phyloP scores from a whole-genome alignment of 2,888 invertebrate genomes.

The Diadegma fenestrale region DNA sequence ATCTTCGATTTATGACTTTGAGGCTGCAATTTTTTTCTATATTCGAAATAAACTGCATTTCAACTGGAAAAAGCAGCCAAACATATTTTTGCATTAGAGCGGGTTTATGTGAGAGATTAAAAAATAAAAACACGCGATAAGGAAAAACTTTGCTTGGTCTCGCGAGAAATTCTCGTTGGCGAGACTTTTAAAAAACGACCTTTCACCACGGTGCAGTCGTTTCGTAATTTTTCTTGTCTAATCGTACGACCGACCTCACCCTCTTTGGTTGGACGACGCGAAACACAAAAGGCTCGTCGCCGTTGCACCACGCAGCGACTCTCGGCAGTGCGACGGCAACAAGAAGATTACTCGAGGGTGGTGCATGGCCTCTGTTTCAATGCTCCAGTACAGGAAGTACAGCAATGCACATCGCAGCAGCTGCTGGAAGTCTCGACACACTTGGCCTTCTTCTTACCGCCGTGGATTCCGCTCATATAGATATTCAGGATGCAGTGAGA shows the following conservation, averaged over 20 bases:
- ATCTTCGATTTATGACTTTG: too few species aligned
- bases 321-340: slow-evolving; percentile 80
- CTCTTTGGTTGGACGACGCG: background rate
- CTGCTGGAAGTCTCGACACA: slow-evolving; percentile 75
- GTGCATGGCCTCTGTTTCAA: slow-evolving; percentile 78
- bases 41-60: too few species aligned
- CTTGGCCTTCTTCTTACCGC: slow-evolving; percentile 71
- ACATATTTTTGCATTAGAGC: too few species aligned
- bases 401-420: slow-evolving; percentile 82
- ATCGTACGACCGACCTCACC: slow-evolving; percentile 39
- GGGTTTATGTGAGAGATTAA: too few species aligned
- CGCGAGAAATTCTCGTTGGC: background rate
- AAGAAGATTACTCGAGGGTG: slow-evolving; percentile 80
- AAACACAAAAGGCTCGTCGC: slow-evolving; percentile 77
- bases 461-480: slow-evolving; percentile 62
- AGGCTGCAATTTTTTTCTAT: too few species aligned
- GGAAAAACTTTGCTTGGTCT: too few species aligned
- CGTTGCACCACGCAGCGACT: slow-evolving; percentile 83
- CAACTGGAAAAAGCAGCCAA: too few species aligned
- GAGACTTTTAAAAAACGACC: background rate
- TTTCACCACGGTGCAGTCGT: background rate
- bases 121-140: too few species aligned
- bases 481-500: slow-evolving; percentile 69
- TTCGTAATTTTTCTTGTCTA: slow-evolving; percentile 45
- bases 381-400: slow-evolving; percentile 79